Evolutionary conservation across 2,113 vertebrate species (phyloP).

Genomic region (Varanus salvator): DNA sequence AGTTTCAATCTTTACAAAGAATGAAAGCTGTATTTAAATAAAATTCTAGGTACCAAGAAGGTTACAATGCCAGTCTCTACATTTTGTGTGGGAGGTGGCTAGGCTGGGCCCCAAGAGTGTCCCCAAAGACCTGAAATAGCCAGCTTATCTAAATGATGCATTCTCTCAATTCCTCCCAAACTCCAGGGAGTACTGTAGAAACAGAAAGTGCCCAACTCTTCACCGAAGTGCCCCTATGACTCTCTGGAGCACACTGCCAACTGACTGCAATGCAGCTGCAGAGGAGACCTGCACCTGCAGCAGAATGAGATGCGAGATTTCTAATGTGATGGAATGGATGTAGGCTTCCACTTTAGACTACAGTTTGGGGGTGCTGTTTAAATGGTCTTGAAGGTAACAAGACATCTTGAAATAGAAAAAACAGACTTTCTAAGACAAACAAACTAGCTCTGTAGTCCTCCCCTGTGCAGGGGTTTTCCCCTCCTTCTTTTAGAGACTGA

Average conservation of each 20-base stretch:
- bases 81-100: no score
- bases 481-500: not conserved
- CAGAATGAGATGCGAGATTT: not conserved
- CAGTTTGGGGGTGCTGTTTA: not conserved
- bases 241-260: not conserved
- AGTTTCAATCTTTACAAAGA: not conserved
- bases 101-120: not conserved
- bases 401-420: not conserved
- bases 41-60: not conserved
- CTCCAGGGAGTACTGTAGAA: not conserved
- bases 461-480: not conserved
- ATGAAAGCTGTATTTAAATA: not conserved
- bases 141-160: not conserved
- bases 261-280: not conserved
- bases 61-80: not conserved
- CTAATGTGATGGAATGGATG: not conserved
- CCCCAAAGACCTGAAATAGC: not conserved
- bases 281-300: not conserved
- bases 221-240: no score
- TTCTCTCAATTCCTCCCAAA: not conserved
- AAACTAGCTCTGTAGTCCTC: not conserved
- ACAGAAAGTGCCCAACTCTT: not conserved
- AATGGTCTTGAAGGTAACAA: not conserved
- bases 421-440: not conserved
- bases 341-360: not conserved